Base-by-base conservation (phyloP, 37 sponge, comb jelly and placozoan genomes). In the Dysidea cf. avara region DNA sequence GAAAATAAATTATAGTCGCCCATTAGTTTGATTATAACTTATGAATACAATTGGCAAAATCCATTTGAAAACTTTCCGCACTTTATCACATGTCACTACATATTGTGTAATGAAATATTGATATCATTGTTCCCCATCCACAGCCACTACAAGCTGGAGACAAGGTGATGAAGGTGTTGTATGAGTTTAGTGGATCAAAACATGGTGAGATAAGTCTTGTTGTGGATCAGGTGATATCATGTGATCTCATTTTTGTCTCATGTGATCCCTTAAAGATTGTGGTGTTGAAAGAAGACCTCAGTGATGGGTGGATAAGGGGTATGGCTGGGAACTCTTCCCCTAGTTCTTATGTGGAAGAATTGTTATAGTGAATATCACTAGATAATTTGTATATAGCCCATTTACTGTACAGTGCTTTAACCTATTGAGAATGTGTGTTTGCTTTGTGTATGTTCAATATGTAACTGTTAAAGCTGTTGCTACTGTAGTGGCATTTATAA, bases 301-400 rank as follows among this genome's bases (percentile, higher is more conserved):
- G 73, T 1, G 92, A 86, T 53, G 92, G 86, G 1, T 91, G 92
- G 92, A 25, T 86, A 64, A 61, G 18, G 32, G 92, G 87, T 11
- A 62, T 47, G 49, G 65, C 71, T 26, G 79, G 75, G 6, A 64
- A 69, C 16, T 32, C 69, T 21, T 64, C 81, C 48, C 92, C 86
- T 11, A 39, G 49, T 1, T 56, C 65, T 20, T 82, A 82, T 40
- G 74, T 74, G 3, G 34, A 73, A 64, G 50, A 18, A 31, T 3
- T 76, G 20, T n/a, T n/a, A n/a, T n/a, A n/a, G n/a, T n/a, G n/a
- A n/a, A n/a, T n/a, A n/a, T n/a, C n/a, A n/a, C n/a, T n/a, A n/a
- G n/a, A n/a, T n/a, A n/a, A n/a, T n/a, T n/a, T n/a, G n/a, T n/a
- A n/a, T n/a, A n/a, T n/a, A n/a, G n/a, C n/a, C n/a, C n/a, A n/a